Base-by-base conservation (phyloP, 2,113 vertebrate species). In the Proterorhinus semilunaris region DNA sequence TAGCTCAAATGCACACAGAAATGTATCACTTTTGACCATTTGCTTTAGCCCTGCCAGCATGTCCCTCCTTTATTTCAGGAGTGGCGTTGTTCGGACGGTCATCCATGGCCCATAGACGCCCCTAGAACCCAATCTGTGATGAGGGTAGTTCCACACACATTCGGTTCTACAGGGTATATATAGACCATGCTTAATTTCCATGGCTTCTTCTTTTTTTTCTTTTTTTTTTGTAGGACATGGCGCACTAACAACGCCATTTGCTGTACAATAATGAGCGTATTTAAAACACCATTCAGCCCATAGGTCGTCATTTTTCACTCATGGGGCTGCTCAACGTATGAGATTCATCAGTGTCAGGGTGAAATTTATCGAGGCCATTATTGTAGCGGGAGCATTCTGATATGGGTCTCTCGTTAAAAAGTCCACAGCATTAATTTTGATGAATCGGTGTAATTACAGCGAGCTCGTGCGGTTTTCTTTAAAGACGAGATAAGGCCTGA, bases 91-190 rank as follows among this genome's bases (percentile, higher is more conserved):
- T 51, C 7, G 0, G 86, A 83, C 77, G 88, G 69, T 82, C 74
- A 81, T 76, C 89, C 89, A 21, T 82, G 84, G 11, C 88, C 87
- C 88, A 89, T 88, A 88, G 89, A 91, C 89, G 89, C 89, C 89
- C 89, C 86, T 73, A 91, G 89, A 91, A 90, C 89, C 89, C 89
- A 91, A 91, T 90, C 89, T 90, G 89, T 91, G 88, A 90, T 82
- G 71, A 80, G 74, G 27, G 77, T 79, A 84, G 77, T 80, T 89
- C 87, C 89, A 89, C 89, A 91, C 89, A 91, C 89, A 91, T 91
- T 91, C 88, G 89, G 89, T 91, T 91, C 89, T 91, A 91, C 89
- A 91, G 89, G 89, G 89, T 91, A 91, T 88, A 44, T 84, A 91
- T 81, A 72, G 84, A 83, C 79, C 73, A 87, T 58, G 87, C 46